Evolutionary conservation across 2,113 vertebrate genomes (phyloP).

Genomic region (Centropristis striata): DNA sequence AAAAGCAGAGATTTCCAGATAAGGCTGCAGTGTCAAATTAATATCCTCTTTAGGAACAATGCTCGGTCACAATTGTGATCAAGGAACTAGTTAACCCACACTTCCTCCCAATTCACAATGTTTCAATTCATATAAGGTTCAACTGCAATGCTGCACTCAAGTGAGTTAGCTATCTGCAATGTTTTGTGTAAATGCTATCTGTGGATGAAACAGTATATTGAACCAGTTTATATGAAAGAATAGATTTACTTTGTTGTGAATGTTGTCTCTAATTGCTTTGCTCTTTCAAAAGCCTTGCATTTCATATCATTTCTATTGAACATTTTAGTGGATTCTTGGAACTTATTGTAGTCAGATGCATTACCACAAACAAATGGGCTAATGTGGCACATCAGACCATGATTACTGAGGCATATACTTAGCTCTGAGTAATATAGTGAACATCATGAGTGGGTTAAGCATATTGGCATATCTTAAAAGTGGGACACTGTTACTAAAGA

Average conservation of each 20-base stretch:
- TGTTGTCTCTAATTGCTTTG: not conserved
- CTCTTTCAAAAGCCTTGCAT: not conserved
- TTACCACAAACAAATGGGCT: not conserved
- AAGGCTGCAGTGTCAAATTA: not conserved
- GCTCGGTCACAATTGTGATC: not conserved
- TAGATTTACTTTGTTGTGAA: not conserved
- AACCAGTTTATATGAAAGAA: not conserved
- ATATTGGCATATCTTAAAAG: conserved; percentile 22
- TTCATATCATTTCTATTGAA: not conserved
- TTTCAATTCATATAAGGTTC: not conserved
- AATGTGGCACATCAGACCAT: not conserved
- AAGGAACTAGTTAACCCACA: not conserved
- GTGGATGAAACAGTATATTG: not conserved
- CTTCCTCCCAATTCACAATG: not conserved
- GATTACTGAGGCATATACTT: not conserved
- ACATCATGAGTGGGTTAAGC: conserved; percentile 13
- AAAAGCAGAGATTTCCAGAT: not conserved
- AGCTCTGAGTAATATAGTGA: not conserved
- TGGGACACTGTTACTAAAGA: conserved; percentile 18
- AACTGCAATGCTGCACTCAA: not conserved
- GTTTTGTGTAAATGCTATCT: not conserved
- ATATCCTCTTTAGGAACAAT: not conserved
- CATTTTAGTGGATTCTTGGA: not conserved
- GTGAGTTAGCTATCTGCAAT: not conserved
- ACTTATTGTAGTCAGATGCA: not conserved